Base-by-base conservation (phyloP, 2,888 invertebrate genomes). In the Aphrophora alni region DNA sequence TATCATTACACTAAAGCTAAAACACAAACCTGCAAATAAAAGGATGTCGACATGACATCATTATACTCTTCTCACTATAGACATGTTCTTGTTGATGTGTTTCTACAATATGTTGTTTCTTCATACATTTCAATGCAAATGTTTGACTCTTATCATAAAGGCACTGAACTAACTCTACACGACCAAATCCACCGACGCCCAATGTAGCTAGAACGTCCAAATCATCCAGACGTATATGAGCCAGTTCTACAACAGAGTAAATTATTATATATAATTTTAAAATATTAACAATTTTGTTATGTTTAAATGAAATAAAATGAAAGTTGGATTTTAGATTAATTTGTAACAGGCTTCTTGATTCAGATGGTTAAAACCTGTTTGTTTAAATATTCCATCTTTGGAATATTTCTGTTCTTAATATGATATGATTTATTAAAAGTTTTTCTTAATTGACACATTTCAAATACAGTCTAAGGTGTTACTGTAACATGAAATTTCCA, bases 11-110 rank as follows among this genome's bases (percentile, higher is more conserved):
- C n/a, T n/a, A n/a, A n/a, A n/a, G n/a, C n/a, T n/a, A n/a, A n/a
- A n/a, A n/a, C n/a, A n/a, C n/a, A n/a, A n/a, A 93, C 94, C 93
- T 92, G 88, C 93, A 93, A 83, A 95, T 93, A 87, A 95, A 95
- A 0, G 92, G 92, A 79, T 92, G 93, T 80, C 93, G 90, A 82
- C 93, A 93, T 85, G 92, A 90, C 90, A 94, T 89, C 91, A 92
- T 91, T 80, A 94, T 93, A 83, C 90, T 90, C 86, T 92, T 92
- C 87, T 94, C 94, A 70, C 92, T 92, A 87, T 91, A 92, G 25
- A 94, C 91, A 86, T 94, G 94, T 82, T 93, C 93, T 86, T 94
- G 93, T 86, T 94, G 94, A 84, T 93, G 91, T 0, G 93, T 93
- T 83, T 93, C 93, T 21, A 94, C 92, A 78, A 94, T 93, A 86